phyloP scores from a whole-genome alignment of 2,888 invertebrate genomes.

The Lissocephala sabroskyi region DNA sequence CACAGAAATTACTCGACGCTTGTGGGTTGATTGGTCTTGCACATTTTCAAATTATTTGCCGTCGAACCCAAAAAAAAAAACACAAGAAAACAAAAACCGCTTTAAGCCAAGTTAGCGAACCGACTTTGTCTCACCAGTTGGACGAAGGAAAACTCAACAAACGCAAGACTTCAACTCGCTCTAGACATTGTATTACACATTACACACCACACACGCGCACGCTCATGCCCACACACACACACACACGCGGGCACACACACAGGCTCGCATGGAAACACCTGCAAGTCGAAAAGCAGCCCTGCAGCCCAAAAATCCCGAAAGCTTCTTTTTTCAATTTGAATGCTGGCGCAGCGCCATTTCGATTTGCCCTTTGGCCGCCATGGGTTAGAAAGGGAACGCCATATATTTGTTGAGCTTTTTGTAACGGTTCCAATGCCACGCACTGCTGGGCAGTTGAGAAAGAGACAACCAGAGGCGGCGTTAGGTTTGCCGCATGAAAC shows the following conservation, averaged over 20 bases:
- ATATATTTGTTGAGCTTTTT: no score
- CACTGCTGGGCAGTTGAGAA: no score
- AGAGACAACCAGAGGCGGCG: no score
- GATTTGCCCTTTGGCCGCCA: no score
- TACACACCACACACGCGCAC: conserved; percentile 28
- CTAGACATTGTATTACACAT: conserved; percentile 57
- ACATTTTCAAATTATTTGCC: neutral
- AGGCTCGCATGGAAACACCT: conserved; percentile 6
- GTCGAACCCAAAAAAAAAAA: conserved; percentile 1
- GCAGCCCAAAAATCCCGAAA: conserved; percentile 25
- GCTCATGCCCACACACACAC: conserved; percentile 23
- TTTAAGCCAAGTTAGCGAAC: conserved; percentile 63
- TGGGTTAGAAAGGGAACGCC: no score
- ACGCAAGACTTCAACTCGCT: conserved; percentile 59
- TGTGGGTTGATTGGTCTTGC: conserved; percentile 20
- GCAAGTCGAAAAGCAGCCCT: conserved; percentile 32
- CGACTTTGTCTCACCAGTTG: conserved; percentile 71
- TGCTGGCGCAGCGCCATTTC: no score
- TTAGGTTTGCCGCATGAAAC: no score
- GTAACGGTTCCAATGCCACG: no score
- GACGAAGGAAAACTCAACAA: conserved; percentile 71
- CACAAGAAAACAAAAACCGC: conserved; percentile 48
- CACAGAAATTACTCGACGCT: conserved; percentile 16
- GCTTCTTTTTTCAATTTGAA: no score
- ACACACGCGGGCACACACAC: conserved; percentile 13